Percentiles rank a stretch among this genome's conserved stretches.
Conservation (phyloP, 2,797 vertebrate species). For the Lophius americanus region DNA sequence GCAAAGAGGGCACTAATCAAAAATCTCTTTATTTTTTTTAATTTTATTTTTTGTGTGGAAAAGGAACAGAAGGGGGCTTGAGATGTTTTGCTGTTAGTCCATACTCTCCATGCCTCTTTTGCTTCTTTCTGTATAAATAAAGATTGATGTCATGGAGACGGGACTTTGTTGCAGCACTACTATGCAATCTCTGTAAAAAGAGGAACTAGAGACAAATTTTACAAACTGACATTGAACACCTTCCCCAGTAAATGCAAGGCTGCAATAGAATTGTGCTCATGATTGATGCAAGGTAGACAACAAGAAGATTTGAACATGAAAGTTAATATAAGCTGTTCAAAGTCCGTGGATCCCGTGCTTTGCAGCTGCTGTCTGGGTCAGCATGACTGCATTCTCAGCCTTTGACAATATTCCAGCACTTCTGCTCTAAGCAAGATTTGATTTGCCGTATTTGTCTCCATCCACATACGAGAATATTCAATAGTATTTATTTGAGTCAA, state of each 20-base stretch:
- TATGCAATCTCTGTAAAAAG: no score
- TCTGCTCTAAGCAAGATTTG: no score
- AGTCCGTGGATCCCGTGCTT: background rate
- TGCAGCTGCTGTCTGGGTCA: background rate
- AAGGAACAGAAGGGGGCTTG: conserved; percentile 26
- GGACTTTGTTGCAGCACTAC: no score
- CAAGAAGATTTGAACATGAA: background rate
- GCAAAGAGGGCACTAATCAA: conserved; percentile 24
- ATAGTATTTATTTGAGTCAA: background rate
- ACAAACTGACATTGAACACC: background rate
- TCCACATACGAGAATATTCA: background rate
- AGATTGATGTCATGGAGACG: no score
- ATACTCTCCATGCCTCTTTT: background rate
- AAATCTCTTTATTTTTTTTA: background rate
- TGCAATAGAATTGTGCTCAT: background rate
- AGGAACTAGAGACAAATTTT: background rate
- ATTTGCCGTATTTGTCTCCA: no score
- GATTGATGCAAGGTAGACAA: background rate
- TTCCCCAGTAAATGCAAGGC: background rate
- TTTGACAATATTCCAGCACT: background rate
- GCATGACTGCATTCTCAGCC: background rate
- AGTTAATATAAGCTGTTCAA: background rate
- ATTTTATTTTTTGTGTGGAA: conserved; percentile 18
- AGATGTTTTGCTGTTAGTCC: background rate
- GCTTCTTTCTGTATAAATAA: no score